Conservation (phyloP, 2,113 vertebrate species). For the Pholis gunnellus region DNA sequence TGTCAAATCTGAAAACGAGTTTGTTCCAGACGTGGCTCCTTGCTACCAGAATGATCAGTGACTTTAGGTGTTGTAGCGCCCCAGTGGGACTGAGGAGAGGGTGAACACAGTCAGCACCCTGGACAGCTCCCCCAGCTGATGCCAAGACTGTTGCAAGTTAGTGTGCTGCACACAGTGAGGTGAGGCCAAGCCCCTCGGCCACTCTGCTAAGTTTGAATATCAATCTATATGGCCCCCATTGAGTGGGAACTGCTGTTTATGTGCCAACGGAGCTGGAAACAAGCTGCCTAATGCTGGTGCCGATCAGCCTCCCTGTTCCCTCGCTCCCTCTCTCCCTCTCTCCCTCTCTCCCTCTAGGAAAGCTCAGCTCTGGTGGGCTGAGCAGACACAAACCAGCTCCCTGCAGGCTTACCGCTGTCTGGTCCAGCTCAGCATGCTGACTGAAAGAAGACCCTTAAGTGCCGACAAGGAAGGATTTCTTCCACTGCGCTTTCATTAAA, state of each 20-base stretch:
- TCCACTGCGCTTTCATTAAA: conserved; percentile 21
- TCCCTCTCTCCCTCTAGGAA: neutral
- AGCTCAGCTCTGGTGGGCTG: conserved; percentile 13
- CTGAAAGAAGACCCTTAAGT: conserved; percentile 13
- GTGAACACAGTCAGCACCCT: conserved; percentile 25
- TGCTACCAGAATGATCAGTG: neutral
- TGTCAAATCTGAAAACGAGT: neutral
- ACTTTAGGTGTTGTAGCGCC: neutral
- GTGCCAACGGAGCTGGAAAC: neutral
- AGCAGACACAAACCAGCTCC: conserved; percentile 26
- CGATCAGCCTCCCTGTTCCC: neutral
- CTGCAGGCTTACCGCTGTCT: conserved; percentile 16
- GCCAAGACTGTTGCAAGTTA: neutral
- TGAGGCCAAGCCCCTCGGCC: neutral
- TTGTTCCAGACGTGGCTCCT: neutral
- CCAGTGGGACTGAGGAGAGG: neutral
- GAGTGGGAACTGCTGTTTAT: conserved; percentile 1
- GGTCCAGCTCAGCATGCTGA: conserved; percentile 19
- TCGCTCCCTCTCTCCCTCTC: neutral
- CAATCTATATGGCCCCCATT: neutral
- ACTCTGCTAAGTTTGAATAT: neutral
- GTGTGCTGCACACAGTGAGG: neutral
- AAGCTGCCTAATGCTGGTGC: neutral
- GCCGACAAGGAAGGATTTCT: conserved; percentile 14
- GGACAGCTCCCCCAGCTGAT: conserved; percentile 38